Percentiles rank a stretch among this genome's conserved stretches.
Evolutionary conservation across 2,888 invertebrate species (phyloP).

Genomic region (Phalera bucephala): DNA sequence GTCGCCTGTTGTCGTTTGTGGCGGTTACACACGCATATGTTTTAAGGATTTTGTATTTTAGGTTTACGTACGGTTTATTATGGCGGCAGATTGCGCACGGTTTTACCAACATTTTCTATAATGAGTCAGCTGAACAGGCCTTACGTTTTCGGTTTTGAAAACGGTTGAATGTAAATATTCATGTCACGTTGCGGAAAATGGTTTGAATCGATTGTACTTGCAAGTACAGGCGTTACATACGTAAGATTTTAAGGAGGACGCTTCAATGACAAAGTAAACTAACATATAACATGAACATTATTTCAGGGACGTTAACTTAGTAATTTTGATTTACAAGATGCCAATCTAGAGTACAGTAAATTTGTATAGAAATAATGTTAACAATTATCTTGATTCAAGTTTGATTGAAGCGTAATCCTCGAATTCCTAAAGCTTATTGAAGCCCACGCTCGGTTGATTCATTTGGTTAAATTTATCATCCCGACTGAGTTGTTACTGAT

Average conservation of each 20-base stretch:
- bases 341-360: too few species aligned
- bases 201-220: too few species aligned
- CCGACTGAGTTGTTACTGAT: conserved; percentile 34
- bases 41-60: conserved; percentile 34
- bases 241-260: too few species aligned
- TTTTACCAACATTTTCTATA: conserved; percentile 12
- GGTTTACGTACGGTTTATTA: conserved; percentile 24
- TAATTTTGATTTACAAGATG: too few species aligned
- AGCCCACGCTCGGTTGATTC: conserved; percentile 31
- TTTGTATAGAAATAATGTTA: too few species aligned
- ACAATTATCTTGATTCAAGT: neutral
- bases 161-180: neutral
- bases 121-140: conserved; percentile 6
- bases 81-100: conserved; percentile 26
- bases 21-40: conserved; percentile 30
- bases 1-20: conserved; percentile 40
- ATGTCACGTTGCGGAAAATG: neutral
- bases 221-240: too few species aligned
- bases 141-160: neutral
- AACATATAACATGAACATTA: too few species aligned
- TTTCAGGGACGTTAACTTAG: too few species aligned
- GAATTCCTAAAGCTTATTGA: conserved; percentile 21
- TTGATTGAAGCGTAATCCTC: conserved; percentile 1
- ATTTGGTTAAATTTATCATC: conserved; percentile 36
- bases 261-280: too few species aligned